These are phyloP conservation scores for Petrocephalus zakoni DNA, from an alignment of 2,113 vertebrate species.

Conservation along the genomic window DNA sequence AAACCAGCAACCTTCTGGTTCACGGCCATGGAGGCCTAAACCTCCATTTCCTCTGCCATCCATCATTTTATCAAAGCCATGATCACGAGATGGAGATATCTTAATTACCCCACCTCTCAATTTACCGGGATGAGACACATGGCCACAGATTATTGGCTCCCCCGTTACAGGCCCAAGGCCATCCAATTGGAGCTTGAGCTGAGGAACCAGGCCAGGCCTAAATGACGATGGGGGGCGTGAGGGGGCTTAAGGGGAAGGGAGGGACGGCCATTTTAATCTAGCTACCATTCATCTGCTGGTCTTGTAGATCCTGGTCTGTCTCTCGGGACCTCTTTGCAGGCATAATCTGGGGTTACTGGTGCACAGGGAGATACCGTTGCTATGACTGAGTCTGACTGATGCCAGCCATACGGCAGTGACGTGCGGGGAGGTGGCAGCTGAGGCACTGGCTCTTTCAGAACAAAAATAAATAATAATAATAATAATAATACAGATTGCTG, in stretches of 20 bases:
- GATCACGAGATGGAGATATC: not conserved
- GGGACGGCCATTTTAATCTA: not conserved
- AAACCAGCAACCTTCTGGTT: not conserved
- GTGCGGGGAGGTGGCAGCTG: too few species aligned
- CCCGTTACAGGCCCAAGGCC: too few species aligned
- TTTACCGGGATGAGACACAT: not conserved
- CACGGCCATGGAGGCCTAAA: too few species aligned
- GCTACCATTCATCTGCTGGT: not conserved
- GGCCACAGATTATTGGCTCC: not conserved
- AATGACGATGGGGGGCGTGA: too few species aligned
- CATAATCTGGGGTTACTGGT: not conserved
- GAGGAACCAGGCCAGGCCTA: not conserved
- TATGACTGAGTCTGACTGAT: not conserved
- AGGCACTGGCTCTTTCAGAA: too few species aligned
- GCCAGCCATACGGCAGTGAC: not conserved
- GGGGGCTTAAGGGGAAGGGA: too few species aligned
- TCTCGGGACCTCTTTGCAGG: not conserved
- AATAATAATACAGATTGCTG: too few species aligned
- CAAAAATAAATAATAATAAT: too few species aligned
- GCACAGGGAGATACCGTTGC: too few species aligned
- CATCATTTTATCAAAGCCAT: not conserved
- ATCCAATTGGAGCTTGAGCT: not conserved
- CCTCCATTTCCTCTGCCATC: not conserved
- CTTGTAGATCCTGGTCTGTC: not conserved
- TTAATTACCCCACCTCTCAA: not conserved